phyloP scores from a whole-genome alignment of 2,113 vertebrate genomes.

The Syngnathus scovelli region DNA sequence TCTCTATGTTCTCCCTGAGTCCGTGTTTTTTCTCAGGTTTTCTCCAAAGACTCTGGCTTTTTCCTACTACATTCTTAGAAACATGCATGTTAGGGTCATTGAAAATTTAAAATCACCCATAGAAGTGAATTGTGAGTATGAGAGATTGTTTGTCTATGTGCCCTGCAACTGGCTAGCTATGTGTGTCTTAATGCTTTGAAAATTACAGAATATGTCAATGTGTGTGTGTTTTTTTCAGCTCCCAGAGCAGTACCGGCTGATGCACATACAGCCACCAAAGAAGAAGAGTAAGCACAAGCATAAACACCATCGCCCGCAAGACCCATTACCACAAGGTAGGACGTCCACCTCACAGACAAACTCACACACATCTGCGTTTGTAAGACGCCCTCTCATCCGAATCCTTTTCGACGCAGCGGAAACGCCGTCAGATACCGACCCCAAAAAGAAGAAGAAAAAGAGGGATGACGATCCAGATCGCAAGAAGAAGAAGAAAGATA shows the following conservation, averaged over 20 bases:
- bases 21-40: no score
- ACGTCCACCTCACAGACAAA: conserved; percentile 11
- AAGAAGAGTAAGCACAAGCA: conserved; percentile 98
- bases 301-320: conserved; percentile 89
- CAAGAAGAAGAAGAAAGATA: conserved; percentile 98
- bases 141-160: no score
- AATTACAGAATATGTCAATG: no score
- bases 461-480: conserved; percentile 92
- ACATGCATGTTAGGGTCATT: no score
- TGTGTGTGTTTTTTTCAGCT: conserved; percentile 65
- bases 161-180: no score
- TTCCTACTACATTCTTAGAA: no score
- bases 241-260: conserved; percentile 92
- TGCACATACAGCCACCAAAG: conserved; percentile 97
- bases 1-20: no score
- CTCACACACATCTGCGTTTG: conserved; percentile 1
- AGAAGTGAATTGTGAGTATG: no score
- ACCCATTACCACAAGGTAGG: conserved; percentile 89
- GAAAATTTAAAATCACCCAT: no score
- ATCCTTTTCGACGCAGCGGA: conserved; percentile 64
- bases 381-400: not conserved
- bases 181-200: no score
- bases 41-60: no score
- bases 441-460: conserved; percentile 99
- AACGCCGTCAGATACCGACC: conserved; percentile 94